Conservation (phyloP, 1,140 invertebrate species). For the Asobara japonica region DNA sequence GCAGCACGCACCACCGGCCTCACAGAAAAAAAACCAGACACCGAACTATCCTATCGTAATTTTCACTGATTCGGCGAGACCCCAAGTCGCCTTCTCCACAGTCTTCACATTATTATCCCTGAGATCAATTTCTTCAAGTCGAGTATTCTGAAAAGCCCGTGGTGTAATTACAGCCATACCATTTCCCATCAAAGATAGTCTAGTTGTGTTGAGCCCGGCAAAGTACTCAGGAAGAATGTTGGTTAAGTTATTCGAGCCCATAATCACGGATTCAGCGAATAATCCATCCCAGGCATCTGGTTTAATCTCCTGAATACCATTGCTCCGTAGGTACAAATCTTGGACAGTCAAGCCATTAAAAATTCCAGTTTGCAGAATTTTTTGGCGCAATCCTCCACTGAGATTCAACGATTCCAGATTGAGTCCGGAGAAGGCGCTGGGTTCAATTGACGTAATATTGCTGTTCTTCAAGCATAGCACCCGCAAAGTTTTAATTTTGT, state of each 20-base stretch:
- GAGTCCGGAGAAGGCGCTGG: background rate
- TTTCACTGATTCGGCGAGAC: background rate
- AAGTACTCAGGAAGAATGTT: background rate
- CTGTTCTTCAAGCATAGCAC: background rate
- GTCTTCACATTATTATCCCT: background rate
- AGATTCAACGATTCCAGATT: background rate
- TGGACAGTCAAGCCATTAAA: background rate
- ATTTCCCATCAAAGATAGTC: background rate
- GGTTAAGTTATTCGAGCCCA: background rate
- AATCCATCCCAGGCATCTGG: background rate
- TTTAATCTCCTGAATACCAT: background rate
- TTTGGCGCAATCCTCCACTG: background rate
- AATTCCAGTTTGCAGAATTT: background rate
- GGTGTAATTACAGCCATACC: background rate
- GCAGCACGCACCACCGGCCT: too few species aligned
- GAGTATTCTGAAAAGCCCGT: background rate
- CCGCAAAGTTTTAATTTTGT: background rate
- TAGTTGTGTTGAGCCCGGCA: background rate
- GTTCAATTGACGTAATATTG: background rate
- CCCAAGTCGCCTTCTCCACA: background rate
- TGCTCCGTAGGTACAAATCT: background rate
- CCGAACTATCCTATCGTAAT: constrained; percentile 8
- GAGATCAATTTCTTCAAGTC: background rate
- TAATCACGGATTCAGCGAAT: background rate
- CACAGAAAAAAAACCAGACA: too few species aligned